Evolutionary conservation across 2,888 invertebrate genomes (phyloP).

Genomic region (Danaus chrysippus): DNA sequence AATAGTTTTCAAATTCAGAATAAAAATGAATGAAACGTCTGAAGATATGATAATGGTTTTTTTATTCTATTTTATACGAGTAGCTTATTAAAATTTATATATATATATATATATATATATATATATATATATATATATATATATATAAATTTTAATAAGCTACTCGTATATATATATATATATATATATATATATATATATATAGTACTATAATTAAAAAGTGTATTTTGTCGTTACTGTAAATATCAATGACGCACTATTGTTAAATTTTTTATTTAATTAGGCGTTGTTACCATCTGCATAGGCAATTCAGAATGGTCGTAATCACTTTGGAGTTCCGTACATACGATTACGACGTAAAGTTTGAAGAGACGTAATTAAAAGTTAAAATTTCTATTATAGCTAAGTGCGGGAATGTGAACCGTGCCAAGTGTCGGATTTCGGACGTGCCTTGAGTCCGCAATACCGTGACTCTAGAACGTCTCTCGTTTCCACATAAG

Average conservation of each 20-base stretch:
- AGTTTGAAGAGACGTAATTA: constrained; percentile 66
- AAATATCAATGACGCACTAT: not conserved
- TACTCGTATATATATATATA: no score
- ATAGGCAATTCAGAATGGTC: constrained; percentile 9
- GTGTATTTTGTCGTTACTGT: no score
- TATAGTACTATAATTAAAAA: no score
- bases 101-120: no score
- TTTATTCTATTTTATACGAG: no score
- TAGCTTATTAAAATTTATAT: no score
- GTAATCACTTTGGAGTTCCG: constrained; percentile 27
- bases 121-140: no score
- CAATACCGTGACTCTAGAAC: constrained; percentile 45
- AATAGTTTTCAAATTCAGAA: no score
- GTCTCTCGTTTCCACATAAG: constrained; percentile 21
- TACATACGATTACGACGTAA: constrained; percentile 39
- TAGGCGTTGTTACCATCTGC: constrained; percentile 8
- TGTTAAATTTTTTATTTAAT: not conserved
- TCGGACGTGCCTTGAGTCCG: constrained; percentile 64
- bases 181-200: no score
- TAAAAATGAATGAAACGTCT: no score
- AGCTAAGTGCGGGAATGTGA: constrained; percentile 51
- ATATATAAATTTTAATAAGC: no score
- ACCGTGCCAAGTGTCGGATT: constrained; percentile 73
- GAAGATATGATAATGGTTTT: no score
- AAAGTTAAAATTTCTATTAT: constrained; percentile 72